Evolutionary conservation across 2,797 vertebrate species (phyloP).

Genomic region (Neomorphus geoffroyi): DNA sequence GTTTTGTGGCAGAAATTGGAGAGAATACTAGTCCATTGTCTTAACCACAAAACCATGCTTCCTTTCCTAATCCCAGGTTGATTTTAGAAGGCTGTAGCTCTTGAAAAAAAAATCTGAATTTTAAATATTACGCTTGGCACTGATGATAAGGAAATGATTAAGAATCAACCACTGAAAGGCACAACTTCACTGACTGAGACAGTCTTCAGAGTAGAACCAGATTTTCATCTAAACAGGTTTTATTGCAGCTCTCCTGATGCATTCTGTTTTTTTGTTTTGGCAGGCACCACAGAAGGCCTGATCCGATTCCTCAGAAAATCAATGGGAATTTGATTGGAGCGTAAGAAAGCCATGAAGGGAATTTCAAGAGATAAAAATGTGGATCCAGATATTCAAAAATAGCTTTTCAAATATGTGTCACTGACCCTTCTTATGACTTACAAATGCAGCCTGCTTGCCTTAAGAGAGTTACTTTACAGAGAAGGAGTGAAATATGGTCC

Average conservation of each 20-base stretch:
- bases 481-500: not conserved
- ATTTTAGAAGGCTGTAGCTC: not conserved
- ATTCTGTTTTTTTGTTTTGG: constrained; percentile 37
- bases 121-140: constrained; percentile 21
- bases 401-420: not conserved
- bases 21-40: not conserved
- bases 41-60: constrained; percentile 29
- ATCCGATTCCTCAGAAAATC: constrained; percentile 37
- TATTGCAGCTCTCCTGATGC: constrained; percentile 16
- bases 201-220: constrained; percentile 42
- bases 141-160: constrained; percentile 44
- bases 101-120: not conserved
- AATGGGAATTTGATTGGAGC: constrained; percentile 20
- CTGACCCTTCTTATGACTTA: constrained; percentile 19
- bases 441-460: not conserved
- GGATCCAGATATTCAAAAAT: constrained; percentile 25
- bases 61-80: constrained; percentile 41
- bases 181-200: not conserved
- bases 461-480: not conserved
- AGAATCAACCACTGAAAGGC: constrained; percentile 9
- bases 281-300: not conserved
- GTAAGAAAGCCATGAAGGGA: constrained; percentile 23
- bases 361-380: constrained; percentile 22
- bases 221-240: constrained; percentile 48
- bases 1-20: constrained; percentile 45